A percentile compares a stretch with the other conserved stretches of the same genome.
These are phyloP conservation scores for Oegoconia quadripuncta DNA, from an alignment of 2,888 invertebrate species.

Conservation along the genomic window DNA sequence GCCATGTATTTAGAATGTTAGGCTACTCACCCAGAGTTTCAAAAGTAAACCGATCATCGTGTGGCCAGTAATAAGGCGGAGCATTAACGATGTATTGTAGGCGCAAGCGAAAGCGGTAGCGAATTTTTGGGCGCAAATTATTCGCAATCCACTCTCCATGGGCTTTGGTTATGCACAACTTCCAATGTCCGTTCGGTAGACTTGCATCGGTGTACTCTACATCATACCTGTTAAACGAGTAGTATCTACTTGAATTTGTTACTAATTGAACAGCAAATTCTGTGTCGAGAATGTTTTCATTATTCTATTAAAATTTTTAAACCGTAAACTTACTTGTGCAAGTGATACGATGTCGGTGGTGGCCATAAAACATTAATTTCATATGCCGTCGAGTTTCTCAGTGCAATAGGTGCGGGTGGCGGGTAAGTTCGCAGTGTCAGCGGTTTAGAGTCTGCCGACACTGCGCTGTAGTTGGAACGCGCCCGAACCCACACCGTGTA, in stretches of 20 bases:
- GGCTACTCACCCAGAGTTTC: slow-evolving; percentile 85
- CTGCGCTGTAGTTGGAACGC: slow-evolving; percentile 82
- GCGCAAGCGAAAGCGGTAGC: slow-evolving; percentile 86
- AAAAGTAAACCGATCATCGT: slow-evolving; percentile 83
- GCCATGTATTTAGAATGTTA: neutral
- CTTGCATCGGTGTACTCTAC: slow-evolving; percentile 75
- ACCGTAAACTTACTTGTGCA: slow-evolving; percentile 47
- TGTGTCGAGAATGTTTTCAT: too few relatives aligned
- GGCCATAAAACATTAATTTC: slow-evolving; percentile 84
- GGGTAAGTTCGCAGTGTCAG: slow-evolving; percentile 84
- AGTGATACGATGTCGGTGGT: slow-evolving; percentile 56
- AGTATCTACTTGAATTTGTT: neutral
- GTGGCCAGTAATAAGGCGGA: slow-evolving; percentile 84
- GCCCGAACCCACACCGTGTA: slow-evolving; percentile 88
- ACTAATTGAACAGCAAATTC: neutral
- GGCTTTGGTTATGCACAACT: slow-evolving; percentile 31
- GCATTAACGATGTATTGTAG: slow-evolving; percentile 81
- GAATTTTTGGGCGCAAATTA: slow-evolving; percentile 84
- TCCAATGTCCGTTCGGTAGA: slow-evolving; percentile 50
- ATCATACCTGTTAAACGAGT: slow-evolving; percentile 40
- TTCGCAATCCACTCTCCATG: slow-evolving; percentile 51
- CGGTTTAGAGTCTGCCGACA: slow-evolving; percentile 79
- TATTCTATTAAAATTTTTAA: neutral
- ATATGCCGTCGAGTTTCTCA: slow-evolving; percentile 58
- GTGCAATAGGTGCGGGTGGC: slow-evolving; percentile 82